Base-by-base conservation (phyloP, 2,888 invertebrate genomes). In the Aelia acuminata region DNA sequence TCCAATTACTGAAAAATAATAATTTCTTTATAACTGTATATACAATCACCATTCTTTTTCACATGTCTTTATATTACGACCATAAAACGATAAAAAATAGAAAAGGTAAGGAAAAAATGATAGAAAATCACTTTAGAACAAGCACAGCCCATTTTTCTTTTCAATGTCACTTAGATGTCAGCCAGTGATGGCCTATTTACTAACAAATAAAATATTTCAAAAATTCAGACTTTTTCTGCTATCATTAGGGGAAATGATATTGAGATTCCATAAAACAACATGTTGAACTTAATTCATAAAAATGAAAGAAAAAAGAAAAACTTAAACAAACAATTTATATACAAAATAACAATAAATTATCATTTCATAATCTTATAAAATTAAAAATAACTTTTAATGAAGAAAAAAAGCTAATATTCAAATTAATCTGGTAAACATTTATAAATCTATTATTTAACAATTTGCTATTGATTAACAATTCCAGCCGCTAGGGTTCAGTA, bases 51-150 rank as follows among this genome's bases (percentile, higher is more conserved):
- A 49, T n/a, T 87, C 70, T 70, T 47, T 43, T 22, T 20, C n/a
- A n/a, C n/a, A 86, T 87, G 87, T 87, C 87, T 87, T 87, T 87
- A 87, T 70, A 70, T 48, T 47, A 70, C 57, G n/a, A 70, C 39
- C 39, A 48, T 70, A 47, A 20, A 48, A 87, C 10, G 35, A 70
- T n/a, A 43, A 75, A 39, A 39, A 75, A 75, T 47, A 35, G 20
- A 80, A 8, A 47, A 80, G 15, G 43, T 22, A 75, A 75, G 43
- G 7, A 80, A 80, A 43, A 80, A 43, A n/a, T 80, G 80, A 80
- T 80, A 80, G 80, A 80, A 47, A 80, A 80, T 47, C 43, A 43
- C 80, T 80, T n/a, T n/a, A 15, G 80, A 80, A 80, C 80, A 80
- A 80, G 43, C 80, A 80, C 80, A 80, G 80, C 80, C 80, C 43